Percentiles rank a stretch among this genome's conserved stretches.
Evolutionary conservation across 2,113 vertebrate genomes (phyloP).

Genomic region (Ammodramus savannarum): DNA sequence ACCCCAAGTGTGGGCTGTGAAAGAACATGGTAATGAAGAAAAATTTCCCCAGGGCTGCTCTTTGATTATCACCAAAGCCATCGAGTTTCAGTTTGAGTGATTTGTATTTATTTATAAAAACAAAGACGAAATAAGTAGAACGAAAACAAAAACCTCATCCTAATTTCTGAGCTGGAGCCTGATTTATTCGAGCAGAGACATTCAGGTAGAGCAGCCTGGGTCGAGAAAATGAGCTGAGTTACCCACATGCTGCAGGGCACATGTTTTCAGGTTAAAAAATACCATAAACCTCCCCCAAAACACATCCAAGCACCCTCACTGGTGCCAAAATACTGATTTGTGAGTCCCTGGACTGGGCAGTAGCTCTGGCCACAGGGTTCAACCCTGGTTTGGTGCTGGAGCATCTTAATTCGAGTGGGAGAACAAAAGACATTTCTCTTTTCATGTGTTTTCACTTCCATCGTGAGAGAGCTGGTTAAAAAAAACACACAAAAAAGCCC

Average conservation of each 20-base stretch:
- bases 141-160: constrained; percentile 73
- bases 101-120: constrained; percentile 99
- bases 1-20: constrained; percentile 94
- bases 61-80: constrained; percentile 98
- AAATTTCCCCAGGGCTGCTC: constrained; percentile 92
- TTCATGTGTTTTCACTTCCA: constrained; percentile 61
- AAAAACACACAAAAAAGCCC: constrained; percentile 47
- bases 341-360: neutral
- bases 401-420: neutral
- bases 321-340: neutral
- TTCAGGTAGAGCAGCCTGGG: neutral
- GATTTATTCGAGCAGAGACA: constrained; percentile 5
- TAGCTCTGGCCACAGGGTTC: neutral
- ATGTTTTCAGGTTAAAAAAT: neutral
- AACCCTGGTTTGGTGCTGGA: neutral
- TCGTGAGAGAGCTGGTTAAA: constrained; percentile 23
- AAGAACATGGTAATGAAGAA: constrained; percentile 93
- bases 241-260: neutral
- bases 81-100: constrained; percentile 98
- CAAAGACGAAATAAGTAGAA: constrained; percentile 88
- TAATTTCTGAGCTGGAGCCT: constrained; percentile 64
- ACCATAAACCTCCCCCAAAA: rapidly evolving
- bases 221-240: neutral
- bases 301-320: rapidly evolving
- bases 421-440: constrained; percentile 32